phyloP scores from a whole-genome alignment of 2,797 vertebrate species.

The Manis crassicaudata region DNA sequence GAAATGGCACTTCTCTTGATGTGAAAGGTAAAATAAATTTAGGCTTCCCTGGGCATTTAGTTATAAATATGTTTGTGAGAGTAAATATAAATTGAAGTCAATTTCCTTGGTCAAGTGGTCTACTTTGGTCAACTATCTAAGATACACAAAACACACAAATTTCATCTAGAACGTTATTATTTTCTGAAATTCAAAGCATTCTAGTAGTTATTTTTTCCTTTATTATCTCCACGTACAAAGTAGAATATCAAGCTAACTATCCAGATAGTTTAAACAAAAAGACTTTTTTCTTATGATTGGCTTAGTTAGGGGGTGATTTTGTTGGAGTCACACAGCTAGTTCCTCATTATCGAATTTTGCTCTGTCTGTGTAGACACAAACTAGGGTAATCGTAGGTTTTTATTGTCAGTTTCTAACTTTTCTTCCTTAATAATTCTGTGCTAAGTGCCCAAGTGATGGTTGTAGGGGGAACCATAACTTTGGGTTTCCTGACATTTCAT shows the following conservation, averaged over 20 bases:
- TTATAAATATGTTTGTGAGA: neutral
- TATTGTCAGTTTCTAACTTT: conserved; percentile 48
- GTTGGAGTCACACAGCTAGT: neutral
- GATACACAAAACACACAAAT: neutral
- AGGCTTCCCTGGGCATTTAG: neutral
- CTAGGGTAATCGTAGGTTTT: neutral
- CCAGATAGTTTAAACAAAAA: neutral
- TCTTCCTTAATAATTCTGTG: conserved; percentile 46
- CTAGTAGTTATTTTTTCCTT: neutral
- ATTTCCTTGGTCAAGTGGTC: neutral
- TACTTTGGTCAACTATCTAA: neutral
- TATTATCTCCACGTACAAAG: neutral
- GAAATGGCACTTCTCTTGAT: neutral
- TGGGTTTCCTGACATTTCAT: conserved; percentile 59
- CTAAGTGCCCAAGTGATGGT: conserved; percentile 40
- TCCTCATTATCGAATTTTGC: neutral
- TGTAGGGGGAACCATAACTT: conserved; percentile 60
- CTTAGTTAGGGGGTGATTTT: neutral
- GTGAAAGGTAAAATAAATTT: neutral
- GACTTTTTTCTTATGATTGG: neutral
- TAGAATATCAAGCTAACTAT: neutral
- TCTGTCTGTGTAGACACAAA: neutral
- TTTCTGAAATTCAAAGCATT: neutral
- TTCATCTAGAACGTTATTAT: neutral
- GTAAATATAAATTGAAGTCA: neutral